Evolutionary conservation across 2,888 invertebrate genomes (phyloP).

Genomic region (Acanthosoma haemorrhoidale): DNA sequence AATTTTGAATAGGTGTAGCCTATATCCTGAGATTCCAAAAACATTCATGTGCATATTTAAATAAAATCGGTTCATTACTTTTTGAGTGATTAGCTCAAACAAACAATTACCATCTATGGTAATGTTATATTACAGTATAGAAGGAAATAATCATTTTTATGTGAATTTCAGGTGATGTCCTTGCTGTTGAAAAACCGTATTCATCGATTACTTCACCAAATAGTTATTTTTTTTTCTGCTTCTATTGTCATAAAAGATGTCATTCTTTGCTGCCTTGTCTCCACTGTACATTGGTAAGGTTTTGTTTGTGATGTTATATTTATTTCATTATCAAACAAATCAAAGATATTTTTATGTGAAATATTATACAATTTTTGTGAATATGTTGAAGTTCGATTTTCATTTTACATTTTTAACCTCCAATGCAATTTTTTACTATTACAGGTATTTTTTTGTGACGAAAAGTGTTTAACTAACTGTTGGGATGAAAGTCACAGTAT

Average conservation of each 20-base stretch:
- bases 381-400: background rate
- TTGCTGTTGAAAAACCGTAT: constrained; percentile 73
- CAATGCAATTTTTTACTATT: constrained; percentile 35
- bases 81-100: too few species aligned
- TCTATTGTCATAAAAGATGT: constrained; percentile 58
- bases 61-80: too few species aligned
- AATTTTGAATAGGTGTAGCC: too few species aligned
- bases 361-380: too few species aligned
- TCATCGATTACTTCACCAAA: constrained; percentile 54
- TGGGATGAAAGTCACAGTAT: constrained; percentile 64
- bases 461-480: constrained; percentile 58
- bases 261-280: constrained; percentile 60
- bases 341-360: too few species aligned
- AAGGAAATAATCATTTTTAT: too few species aligned
- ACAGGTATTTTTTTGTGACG: constrained; percentile 61
- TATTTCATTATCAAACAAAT: too few species aligned
- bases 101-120: too few species aligned
- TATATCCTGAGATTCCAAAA: too few species aligned
- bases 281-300: constrained; percentile 51
- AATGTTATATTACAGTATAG: too few species aligned
- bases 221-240: constrained; percentile 58
- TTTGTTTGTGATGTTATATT: background rate
- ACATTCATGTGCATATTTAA: too few species aligned
- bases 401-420: constrained; percentile 24
- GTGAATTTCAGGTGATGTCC: constrained; percentile 57